Evolutionary conservation across 2,888 invertebrate genomes (phyloP), one percentile per base, ranked within the genome.

Genomic region (Synergus laeviventris): DNA sequence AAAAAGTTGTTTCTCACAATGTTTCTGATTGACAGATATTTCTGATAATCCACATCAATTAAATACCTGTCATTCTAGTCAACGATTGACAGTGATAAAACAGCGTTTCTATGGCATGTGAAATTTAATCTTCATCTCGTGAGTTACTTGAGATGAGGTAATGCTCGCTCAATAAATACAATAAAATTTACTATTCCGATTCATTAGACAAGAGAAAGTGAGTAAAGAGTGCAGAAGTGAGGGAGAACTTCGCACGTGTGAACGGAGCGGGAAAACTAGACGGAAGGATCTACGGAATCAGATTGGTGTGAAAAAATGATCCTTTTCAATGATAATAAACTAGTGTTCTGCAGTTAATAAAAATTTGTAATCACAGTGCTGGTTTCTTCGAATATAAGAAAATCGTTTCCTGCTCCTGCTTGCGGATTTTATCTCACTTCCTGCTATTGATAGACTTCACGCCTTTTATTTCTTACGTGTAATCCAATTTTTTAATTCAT

Each of bases 131-230:
- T 64, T 24, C 39, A 64, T 64, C 64, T 64, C 14, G 14, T 12
- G 64, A 42, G 14, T 42, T 64, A 12, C 21, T 42, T 64, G 64
- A 64, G 64, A 64, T 64, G 64, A 64, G 64, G 64, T 64, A 64
- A 64, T 64, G 42, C 42, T 64, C 16, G 42, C 39, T 64, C 21
- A 8, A 24, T 64, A 39, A 39, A 64, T 42, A 64, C 11, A 64
- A 64, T 64, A 64, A 64, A 64, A 12, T 64, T 42, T 42, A 42
- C 21, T 24, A 42, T 64, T 64, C 42, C 21, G 21, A 64, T 14
- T 42, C 42, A 42, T 42, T 64, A 64, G 21, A 64, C 42, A 21
- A 21, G 42, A 64, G 64, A 64, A 64, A 64, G 64, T 64, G 24
- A 21, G 21, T 21, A 7, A 42, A 64, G n/a, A 62, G 2, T 42